Conservation (phyloP, 2,888 invertebrate species). For the Spisula subtruncata region DNA sequence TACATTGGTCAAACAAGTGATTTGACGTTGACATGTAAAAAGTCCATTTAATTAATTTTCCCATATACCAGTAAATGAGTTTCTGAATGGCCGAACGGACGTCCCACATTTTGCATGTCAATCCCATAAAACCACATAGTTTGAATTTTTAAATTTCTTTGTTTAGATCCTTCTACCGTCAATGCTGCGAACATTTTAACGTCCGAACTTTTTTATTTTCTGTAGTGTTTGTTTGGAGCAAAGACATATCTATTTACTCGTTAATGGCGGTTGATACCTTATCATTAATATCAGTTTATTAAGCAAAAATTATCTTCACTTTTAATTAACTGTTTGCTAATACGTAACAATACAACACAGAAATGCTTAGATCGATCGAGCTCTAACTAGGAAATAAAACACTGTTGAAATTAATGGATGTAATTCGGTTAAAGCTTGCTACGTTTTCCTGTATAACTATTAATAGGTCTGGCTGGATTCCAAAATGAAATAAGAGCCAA, state of each 20-base stretch:
- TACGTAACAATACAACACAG: background rate
- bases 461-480: constrained; percentile 52
- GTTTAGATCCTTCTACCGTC: background rate
- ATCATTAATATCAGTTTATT: background rate
- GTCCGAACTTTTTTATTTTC: background rate
- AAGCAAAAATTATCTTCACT: background rate
- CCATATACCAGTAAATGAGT: constrained; percentile 67
- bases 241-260: background rate
- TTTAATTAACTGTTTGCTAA: background rate
- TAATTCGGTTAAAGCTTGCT: constrained; percentile 21
- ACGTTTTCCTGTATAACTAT: constrained; percentile 42
- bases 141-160: constrained; percentile 52
- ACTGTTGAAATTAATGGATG: constrained; percentile 5
- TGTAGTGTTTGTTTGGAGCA: background rate
- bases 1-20: constrained; percentile 45
- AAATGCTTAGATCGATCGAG: background rate
- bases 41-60: constrained; percentile 69
- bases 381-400: constrained; percentile 10
- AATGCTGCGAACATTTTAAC: background rate
- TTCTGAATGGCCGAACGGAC: constrained; percentile 29
- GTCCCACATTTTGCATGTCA: constrained; percentile 54
- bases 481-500: constrained; percentile 64
- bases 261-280: background rate
- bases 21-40: constrained; percentile 63
- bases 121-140: constrained; percentile 56